phyloP scores from a whole-genome alignment of 1,140 invertebrate species.

The Ephestia elutella region DNA sequence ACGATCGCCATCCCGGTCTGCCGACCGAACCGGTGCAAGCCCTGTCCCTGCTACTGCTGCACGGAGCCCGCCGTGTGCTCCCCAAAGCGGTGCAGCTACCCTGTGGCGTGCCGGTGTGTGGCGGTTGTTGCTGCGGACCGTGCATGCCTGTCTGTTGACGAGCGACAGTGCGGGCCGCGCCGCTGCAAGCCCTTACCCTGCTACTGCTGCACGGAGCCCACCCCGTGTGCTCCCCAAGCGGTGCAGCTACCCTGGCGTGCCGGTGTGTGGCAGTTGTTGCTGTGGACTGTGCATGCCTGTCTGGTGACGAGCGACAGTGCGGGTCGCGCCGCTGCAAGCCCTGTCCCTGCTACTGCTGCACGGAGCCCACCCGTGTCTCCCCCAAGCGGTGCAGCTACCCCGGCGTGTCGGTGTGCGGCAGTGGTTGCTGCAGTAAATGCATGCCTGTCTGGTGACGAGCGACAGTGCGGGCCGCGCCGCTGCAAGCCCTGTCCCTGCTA shows the following conservation, averaged over 20 bases:
- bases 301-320: constrained; percentile 15
- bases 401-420: constrained; percentile 51
- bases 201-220: constrained; percentile 56
- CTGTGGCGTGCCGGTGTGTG: constrained; percentile 56
- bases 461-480: constrained; percentile 39
- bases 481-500: constrained; percentile 59
- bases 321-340: constrained; percentile 51
- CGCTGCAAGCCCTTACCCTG: constrained; percentile 55
- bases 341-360: constrained; percentile 57
- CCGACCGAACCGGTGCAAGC: constrained; percentile 49
- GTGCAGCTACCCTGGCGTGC: constrained; percentile 57
- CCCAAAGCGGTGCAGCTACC: constrained; percentile 55
- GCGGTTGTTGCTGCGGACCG: constrained; percentile 45
- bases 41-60: constrained; percentile 59
- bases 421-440: constrained; percentile 48
- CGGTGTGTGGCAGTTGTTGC: constrained; percentile 49
- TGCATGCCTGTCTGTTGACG: constrained; percentile 54
- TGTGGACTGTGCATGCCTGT: neutral
- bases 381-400: constrained; percentile 57
- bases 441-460: constrained; percentile 48
- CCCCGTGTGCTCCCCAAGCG: constrained; percentile 42
- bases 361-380: constrained; percentile 40
- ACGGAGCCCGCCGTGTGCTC: constrained; percentile 47
- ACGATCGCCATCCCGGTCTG: constrained; percentile 49
- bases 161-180: constrained; percentile 34